These are phyloP conservation scores for Lutjanus erythropterus DNA, from an alignment of 2,113 vertebrate species.

Conservation along the genomic window DNA sequence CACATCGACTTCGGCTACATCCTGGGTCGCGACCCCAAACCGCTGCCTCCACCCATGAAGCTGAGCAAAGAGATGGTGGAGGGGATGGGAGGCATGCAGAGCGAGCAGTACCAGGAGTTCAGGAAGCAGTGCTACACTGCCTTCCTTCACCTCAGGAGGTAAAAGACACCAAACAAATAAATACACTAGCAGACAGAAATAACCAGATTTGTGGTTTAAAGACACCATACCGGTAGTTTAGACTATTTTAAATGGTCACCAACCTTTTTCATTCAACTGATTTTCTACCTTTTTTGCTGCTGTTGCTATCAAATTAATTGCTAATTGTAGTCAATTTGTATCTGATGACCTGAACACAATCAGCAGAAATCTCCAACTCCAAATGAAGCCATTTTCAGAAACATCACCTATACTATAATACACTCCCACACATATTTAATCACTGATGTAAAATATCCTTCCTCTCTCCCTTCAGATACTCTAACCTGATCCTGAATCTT, in stretches of 20 bases:
- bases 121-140: slow-evolving; percentile 99
- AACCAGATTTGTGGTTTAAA: too few relatives aligned
- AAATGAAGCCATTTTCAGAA: not conserved
- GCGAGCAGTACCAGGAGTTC: slow-evolving; percentile 99
- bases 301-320: too few relatives aligned
- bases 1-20: slow-evolving; percentile 99
- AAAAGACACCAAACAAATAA: not conserved
- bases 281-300: too few relatives aligned
- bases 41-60: slow-evolving; percentile 98
- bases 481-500: slow-evolving; percentile 97
- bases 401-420: not conserved
- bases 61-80: slow-evolving; percentile 99
- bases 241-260: too few relatives aligned
- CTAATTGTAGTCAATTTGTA: too few relatives aligned
- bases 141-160: slow-evolving; percentile 97
- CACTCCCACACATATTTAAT: not conserved
- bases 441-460: not conserved
- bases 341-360: not conserved
- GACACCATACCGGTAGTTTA: too few relatives aligned
- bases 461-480: slow-evolving; percentile 87
- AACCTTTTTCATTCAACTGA: too few relatives aligned
- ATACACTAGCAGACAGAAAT: not conserved
- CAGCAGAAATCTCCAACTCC: not conserved
- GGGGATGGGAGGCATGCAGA: slow-evolving; percentile 99
- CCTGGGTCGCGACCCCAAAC: slow-evolving; percentile 97